Conservation (phyloP, 2,113 vertebrate species). For the Aramus guarauna region DNA sequence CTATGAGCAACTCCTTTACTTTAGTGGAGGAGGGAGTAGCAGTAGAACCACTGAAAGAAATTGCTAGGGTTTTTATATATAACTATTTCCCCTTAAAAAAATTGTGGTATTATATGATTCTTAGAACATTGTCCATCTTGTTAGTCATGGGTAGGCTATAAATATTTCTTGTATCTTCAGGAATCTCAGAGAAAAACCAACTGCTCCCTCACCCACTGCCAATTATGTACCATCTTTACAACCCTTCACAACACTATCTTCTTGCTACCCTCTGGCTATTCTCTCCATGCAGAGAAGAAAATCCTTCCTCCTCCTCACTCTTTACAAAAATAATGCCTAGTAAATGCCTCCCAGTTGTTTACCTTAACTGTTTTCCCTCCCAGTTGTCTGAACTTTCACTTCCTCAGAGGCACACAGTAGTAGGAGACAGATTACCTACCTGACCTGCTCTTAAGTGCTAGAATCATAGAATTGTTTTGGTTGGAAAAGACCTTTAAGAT, state of each 20-base stretch:
- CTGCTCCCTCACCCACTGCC: not conserved
- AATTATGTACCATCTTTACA: rapidly evolving
- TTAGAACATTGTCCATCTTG: not conserved
- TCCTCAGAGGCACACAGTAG: not conserved
- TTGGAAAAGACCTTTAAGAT: no score
- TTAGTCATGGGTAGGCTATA: not conserved
- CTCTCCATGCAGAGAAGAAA: not conserved
- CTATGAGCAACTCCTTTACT: not conserved
- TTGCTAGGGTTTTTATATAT: rapidly evolving
- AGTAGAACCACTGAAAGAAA: not conserved
- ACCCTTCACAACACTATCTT: not conserved
- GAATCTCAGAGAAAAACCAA: not conserved
- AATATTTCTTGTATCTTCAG: not conserved
- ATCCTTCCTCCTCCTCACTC: not conserved
- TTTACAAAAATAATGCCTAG: not conserved
- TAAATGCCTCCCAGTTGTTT: not conserved
- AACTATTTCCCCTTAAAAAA: not conserved
- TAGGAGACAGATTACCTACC: not conserved
- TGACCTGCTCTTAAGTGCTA: not conserved
- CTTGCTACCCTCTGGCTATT: not conserved
- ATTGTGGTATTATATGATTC: not conserved
- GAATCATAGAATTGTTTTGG: no score
- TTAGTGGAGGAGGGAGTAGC: rapidly evolving
- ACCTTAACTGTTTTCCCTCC: not conserved
- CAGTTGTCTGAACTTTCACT: not conserved